These are phyloP conservation scores for Protaetia brevitarsis DNA, from an alignment of 1,140 invertebrate species.

Conservation along the genomic window DNA sequence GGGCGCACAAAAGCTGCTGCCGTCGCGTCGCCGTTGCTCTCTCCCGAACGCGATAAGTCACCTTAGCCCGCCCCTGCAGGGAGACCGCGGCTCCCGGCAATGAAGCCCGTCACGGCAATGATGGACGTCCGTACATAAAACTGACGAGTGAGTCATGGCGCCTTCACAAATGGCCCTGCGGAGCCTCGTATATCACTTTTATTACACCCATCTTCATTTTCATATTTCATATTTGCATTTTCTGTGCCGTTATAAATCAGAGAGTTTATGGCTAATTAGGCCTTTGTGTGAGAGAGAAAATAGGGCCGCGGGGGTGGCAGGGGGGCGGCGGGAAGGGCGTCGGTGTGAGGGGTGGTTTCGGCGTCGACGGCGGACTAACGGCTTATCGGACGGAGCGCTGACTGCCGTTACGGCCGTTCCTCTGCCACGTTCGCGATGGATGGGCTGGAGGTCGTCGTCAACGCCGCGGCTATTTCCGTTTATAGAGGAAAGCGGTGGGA, in stretches of 20 bases:
- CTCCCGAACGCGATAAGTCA: constrained; percentile 35
- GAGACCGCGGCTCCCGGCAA: constrained; percentile 52
- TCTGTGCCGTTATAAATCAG: constrained; percentile 61
- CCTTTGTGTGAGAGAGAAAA: constrained; percentile 53
- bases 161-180: constrained; percentile 70
- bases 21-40: constrained; percentile 8
- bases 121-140: constrained; percentile 64
- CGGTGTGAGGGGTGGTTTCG: not conserved
- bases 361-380: constrained; percentile 45
- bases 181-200: constrained; percentile 75
- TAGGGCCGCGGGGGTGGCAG: constrained; percentile 18
- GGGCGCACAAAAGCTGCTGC: constrained; percentile 31
- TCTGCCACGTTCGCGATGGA: constrained; percentile 7
- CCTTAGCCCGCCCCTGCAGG: constrained; percentile 41
- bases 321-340: not conserved
- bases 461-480: not conserved
- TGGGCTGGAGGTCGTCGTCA: constrained; percentile 19
- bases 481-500: constrained; percentile 4
- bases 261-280: constrained; percentile 68
- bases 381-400: constrained; percentile 47
- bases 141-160: constrained; percentile 60
- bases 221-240: constrained; percentile 78
- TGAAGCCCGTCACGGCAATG: constrained; percentile 64
- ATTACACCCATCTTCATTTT: constrained; percentile 77
- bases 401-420: constrained; percentile 6